A percentile compares a stretch with the other conserved stretches of the same genome.
Conservation (phyloP, 1,140 invertebrate species). For the Drosophila nigromelanica region DNA sequence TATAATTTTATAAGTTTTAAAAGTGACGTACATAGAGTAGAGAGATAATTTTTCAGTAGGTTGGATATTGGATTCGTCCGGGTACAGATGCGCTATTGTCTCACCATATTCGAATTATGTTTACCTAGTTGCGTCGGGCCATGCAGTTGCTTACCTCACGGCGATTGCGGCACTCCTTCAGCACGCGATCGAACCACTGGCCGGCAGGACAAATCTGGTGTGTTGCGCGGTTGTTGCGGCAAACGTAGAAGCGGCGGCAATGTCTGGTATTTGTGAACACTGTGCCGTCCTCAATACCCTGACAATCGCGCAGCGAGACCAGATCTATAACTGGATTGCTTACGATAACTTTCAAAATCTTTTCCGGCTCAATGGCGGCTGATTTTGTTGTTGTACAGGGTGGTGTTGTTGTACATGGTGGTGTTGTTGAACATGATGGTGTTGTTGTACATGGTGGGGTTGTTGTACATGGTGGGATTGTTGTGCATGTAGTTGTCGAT, state of each 20-base stretch:
- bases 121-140: conserved; percentile 25
- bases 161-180: conserved; percentile 29
- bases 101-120: background rate
- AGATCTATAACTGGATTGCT: conserved; percentile 16
- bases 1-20: background rate
- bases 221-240: conserved; percentile 42
- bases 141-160: conserved; percentile 32
- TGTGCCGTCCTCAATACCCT: conserved; percentile 39
- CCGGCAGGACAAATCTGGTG: conserved; percentile 39
- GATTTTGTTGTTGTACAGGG: background rate
- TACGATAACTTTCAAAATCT: background rate
- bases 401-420: conserved; percentile 8
- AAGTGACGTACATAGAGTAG: conserved; percentile 22
- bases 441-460: conserved; percentile 12
- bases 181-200: conserved; percentile 58
- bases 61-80: conserved; percentile 7
- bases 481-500: background rate
- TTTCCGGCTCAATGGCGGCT: background rate
- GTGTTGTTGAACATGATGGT: background rate
- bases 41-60: background rate
- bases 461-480: conserved; percentile 4
- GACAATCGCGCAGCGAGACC: conserved; percentile 35
- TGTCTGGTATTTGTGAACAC: conserved; percentile 42
- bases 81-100: conserved; percentile 6
- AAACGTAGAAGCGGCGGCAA: conserved; percentile 56